Evolutionary conservation across 2,797 vertebrate genomes (phyloP), one percentile per base, ranked within the genome.

Genomic region (Sebastes hopkinsi): DNA sequence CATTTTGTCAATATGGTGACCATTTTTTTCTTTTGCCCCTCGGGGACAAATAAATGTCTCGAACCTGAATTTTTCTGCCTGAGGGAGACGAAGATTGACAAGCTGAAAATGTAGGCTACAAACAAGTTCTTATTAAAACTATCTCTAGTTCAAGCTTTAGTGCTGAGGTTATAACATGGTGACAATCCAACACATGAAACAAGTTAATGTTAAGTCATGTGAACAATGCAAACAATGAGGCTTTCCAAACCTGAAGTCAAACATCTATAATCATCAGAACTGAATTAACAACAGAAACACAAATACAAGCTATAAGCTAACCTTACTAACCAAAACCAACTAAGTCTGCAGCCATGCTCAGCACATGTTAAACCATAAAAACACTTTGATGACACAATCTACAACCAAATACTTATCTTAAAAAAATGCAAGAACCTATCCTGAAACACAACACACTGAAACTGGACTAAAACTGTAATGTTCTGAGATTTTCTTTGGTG

Each of bases 221-320:
- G 54, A 46, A 74, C 58, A 66, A 29, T 29, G 16, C 23, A 69
- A 74, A 56, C 36, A 18, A 6, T 22, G 23, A 23, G n/a, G 30
- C 3, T 29, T 55, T 16, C 29, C 18, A 16, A 22, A 69, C 25
- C 29, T 34, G 54, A 67, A 3, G n/a, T 46, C 22, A 67, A 54
- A 32, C 59, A 20, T 74, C 1, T 14, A 3, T 8, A 5, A 1
- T 29, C n/a, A 46, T 27, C 52, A 29, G 11, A 66, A 22, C 6
- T 42, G 29, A 71, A 58, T 60, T 23, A 71, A 54, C 32, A 54
- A 32, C 25, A 76, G 34, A 75, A 78, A 62, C n/a, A 65, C 36
- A 67, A 82, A 60, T 3, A 77, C 25, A 67, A 42, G 54, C 55
- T 67, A 36, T 2, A 13, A 83, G 65, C 55, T 73, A n/a, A 82